phyloP scores from a whole-genome alignment of 1,140 invertebrate species.

The Colletes gigas region DNA sequence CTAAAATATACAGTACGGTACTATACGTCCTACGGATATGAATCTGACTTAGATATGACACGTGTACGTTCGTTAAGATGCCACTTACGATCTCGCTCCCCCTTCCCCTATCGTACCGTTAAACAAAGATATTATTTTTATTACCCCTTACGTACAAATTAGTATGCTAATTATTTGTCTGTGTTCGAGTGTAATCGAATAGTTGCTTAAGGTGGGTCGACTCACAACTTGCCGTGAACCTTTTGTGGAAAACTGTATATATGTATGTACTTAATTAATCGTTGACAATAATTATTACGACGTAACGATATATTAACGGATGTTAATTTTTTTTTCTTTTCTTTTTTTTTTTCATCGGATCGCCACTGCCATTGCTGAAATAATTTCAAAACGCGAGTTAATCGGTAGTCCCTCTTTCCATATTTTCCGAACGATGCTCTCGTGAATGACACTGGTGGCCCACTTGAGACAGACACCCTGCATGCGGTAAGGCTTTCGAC shows the following conservation, averaged over 20 bases:
- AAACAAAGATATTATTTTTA: slow-evolving; percentile 61
- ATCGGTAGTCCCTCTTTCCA: slow-evolving; percentile 9
- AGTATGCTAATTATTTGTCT: slow-evolving; percentile 80
- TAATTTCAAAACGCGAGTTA: slow-evolving; percentile 11
- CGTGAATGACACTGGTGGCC: slow-evolving; percentile 55
- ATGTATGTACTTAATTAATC: slow-evolving; percentile 20
- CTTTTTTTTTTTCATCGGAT: slow-evolving; percentile 27
- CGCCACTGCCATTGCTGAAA: slow-evolving; percentile 49
- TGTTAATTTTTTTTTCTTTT: slow-evolving; percentile 34
- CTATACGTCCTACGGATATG: slow-evolving; percentile 71
- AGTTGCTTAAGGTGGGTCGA: slow-evolving; percentile 47
- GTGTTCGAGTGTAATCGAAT: slow-evolving; percentile 70
- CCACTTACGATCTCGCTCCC: slow-evolving; percentile 50
- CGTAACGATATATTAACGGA: slow-evolving; percentile 46
- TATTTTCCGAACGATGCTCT: slow-evolving; percentile 24
- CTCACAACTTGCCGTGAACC: neutral
- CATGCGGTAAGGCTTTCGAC: slow-evolving; percentile 64
- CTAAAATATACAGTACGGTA: slow-evolving; percentile 61
- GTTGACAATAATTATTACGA: slow-evolving; percentile 44
- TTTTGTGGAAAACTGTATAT: neutral
- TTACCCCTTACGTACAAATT: slow-evolving; percentile 71
- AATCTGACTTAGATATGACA: slow-evolving; percentile 71
- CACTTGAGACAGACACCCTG: slow-evolving; percentile 65
- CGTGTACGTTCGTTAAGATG: slow-evolving; percentile 60
- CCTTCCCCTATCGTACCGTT: slow-evolving; percentile 52